These are phyloP conservation scores for Pterostichus niger DNA, from an alignment of 2,888 invertebrate species.

Conservation along the genomic window DNA sequence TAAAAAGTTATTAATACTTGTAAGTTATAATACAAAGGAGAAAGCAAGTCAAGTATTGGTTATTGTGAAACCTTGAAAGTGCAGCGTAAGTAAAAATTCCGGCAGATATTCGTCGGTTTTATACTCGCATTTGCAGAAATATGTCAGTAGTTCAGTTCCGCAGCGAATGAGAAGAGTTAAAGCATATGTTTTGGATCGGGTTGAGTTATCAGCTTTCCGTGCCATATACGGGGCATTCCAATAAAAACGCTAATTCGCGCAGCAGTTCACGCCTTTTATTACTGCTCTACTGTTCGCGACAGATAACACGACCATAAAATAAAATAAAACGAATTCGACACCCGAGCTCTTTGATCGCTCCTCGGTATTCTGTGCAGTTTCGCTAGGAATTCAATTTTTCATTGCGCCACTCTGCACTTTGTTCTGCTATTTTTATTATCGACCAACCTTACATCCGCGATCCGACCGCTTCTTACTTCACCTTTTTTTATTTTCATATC, in stretches of 20 bases:
- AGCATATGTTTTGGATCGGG: constrained; percentile 30
- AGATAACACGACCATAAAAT: constrained; percentile 61
- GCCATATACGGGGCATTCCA: constrained; percentile 52
- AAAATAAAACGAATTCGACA: constrained; percentile 51
- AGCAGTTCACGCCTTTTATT: constrained; percentile 60
- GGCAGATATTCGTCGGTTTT: no score
- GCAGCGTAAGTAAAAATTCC: no score
- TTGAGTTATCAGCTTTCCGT: constrained; percentile 54
- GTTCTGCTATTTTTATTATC: constrained; percentile 20
- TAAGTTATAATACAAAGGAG: no score
- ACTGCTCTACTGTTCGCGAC: constrained; percentile 30
- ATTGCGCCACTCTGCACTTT: constrained; percentile 18
- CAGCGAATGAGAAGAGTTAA: neutral
- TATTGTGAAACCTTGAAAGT: no score
- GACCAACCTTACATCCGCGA: neutral
- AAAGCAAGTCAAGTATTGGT: no score
- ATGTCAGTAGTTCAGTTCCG: no score
- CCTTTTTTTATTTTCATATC: no score
- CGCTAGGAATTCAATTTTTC: constrained; percentile 55
- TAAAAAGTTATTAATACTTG: no score
- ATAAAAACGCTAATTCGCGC: constrained; percentile 59
- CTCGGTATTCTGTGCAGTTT: constrained; percentile 23
- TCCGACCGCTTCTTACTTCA: no score
- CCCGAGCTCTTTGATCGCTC: constrained; percentile 45
- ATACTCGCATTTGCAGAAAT: no score